Conservation (phyloP, 35 echinoderm and acorn worm species). For the Strongylocentrotus purpuratus region DNA sequence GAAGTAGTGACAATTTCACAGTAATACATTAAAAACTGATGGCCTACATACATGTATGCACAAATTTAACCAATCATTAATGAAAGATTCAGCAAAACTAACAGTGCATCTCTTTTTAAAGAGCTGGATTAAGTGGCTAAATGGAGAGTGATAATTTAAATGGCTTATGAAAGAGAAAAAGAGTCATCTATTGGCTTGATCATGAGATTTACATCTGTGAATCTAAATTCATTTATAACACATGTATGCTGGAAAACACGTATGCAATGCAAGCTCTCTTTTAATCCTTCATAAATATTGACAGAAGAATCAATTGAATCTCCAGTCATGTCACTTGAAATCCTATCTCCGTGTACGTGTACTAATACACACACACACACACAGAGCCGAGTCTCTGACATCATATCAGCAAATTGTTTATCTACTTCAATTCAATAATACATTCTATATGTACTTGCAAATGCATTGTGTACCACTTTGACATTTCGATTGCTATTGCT, state of each 20-base stretch:
- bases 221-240: neutral
- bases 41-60: too few species aligned
- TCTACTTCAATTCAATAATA: conserved; percentile 19
- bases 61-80: too few species aligned
- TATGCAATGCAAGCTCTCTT: neutral
- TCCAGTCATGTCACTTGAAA: neutral
- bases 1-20: too few species aligned
- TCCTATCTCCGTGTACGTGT: neutral
- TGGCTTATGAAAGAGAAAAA: neutral
- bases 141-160: neutral
- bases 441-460: conserved; percentile 18
- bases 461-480: conserved; percentile 2
- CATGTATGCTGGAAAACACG: neutral
- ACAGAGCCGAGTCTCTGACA: neutral
- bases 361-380: neutral
- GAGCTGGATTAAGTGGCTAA: too few species aligned
- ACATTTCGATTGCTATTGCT: conserved; percentile 11
- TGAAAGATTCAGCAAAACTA: too few species aligned
- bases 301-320: neutral
- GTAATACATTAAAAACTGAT: too few species aligned
- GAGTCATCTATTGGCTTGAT: neutral
- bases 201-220: neutral
- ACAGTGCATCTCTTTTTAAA: too few species aligned
- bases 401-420: conserved; percentile 12
- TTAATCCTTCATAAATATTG: neutral